Base-by-base conservation (phyloP, 2,888 invertebrate species). In the Tuta absoluta region DNA sequence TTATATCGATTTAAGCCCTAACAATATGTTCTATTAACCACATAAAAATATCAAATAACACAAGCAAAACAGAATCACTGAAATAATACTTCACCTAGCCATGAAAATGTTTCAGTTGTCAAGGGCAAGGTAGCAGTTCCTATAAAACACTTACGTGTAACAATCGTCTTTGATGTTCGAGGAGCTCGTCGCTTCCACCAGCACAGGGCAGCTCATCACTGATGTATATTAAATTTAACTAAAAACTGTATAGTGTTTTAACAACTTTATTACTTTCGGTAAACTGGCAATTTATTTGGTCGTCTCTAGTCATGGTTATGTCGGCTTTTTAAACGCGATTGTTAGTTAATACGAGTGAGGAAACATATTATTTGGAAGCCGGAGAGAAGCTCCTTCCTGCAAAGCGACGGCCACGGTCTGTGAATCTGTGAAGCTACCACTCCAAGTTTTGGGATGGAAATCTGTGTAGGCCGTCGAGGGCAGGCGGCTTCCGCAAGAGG, bases 121-220 rank as follows among this genome's bases (percentile, higher is more conserved):
- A 56, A 33, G 24, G 11, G 1, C 23, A 24, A 56, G 23, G 65
- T 60, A 64, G 60, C 28, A 61, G 11, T 41, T 65, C 37, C 37
- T 65, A 33, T 33, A 33, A 33, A 66, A 64, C 68, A 85, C 90
- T 85, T 75, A 90, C 90, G 85, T 81, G 71, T 90, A 89, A 1
- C 87, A 69, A 65, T 89, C 89, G 65, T 87, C 89, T 60, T 82
- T 82, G 60, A 75, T 68, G 66, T 70, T 79, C 11, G 88, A 83
- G 61, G 86, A 85, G 69, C 86, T 85, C 7, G 84, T 82, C 1
- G 85, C 84, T 69, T 87, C 87, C 38, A 84, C 80, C 49, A 86
- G 65, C 71, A 84, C 79, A 1, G 86, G 75, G 67, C 78, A 77
- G 68, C 79, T 86, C 86, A 87, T 85, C 72, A 77, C 81, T 80